phyloP scores from a whole-genome alignment of 2,113 vertebrate species.

The Scomber colias region DNA sequence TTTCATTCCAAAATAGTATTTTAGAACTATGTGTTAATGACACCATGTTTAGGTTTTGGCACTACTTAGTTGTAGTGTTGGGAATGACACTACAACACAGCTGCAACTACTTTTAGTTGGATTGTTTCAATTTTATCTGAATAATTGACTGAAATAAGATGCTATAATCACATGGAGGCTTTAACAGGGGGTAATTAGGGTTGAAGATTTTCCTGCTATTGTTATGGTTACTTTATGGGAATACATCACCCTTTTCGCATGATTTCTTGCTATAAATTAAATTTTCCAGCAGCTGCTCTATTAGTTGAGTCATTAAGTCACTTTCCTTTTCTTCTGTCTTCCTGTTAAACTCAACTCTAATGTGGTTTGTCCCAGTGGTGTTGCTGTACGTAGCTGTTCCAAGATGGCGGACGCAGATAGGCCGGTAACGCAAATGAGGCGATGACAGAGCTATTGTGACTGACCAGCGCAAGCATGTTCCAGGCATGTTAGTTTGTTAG shows the following conservation, averaged over 20 bases:
- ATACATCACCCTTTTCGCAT: too few relatives aligned
- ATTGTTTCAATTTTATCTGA: not conserved
- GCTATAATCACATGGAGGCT: not conserved
- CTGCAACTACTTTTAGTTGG: not conserved
- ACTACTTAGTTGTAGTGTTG: not conserved
- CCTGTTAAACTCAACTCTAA: too few relatives aligned
- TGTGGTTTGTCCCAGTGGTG: too few relatives aligned
- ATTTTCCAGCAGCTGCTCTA: too few relatives aligned
- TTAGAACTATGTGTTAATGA: not conserved
- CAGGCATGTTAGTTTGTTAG: not conserved
- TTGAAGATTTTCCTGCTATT: not conserved
- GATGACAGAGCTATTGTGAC: too few relatives aligned
- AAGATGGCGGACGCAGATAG: too few relatives aligned
- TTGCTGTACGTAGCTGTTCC: too few relatives aligned
- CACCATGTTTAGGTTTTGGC: not conserved
- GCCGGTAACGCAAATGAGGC: too few relatives aligned
- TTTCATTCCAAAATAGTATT: constrained; percentile 25
- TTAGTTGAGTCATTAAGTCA: too few relatives aligned
- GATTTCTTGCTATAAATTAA: not conserved
- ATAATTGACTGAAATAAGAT: too few relatives aligned
- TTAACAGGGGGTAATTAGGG: not conserved
- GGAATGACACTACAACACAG: not conserved
- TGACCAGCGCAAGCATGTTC: not conserved
- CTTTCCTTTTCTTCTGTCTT: too few relatives aligned
- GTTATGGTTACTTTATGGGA: not conserved